Percentiles rank a stretch among this genome's conserved stretches.
These are phyloP conservation scores for Trichoplusia ni DNA, from an alignment of 1,140 invertebrate species.

Conservation along the genomic window DNA sequence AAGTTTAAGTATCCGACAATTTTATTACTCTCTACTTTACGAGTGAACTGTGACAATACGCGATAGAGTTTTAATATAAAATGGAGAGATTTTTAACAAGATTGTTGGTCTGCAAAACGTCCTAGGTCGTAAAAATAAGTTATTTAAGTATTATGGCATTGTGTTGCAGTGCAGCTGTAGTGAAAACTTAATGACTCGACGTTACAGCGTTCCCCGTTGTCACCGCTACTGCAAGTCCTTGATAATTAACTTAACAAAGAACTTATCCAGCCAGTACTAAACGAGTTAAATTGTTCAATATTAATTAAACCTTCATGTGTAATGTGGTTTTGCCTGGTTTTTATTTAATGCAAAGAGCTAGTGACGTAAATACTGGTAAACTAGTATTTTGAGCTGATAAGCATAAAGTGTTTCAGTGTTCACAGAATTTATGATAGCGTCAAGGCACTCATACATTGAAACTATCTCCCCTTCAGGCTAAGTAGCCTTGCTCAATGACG, in stretches of 20 bases:
- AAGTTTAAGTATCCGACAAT: constrained; percentile 26
- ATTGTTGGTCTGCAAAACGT: constrained; percentile 15
- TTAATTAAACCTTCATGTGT: background rate
- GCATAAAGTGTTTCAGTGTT: no score
- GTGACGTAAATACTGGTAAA: no score
- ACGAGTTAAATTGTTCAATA: background rate
- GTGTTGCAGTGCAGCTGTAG: constrained; percentile 22
- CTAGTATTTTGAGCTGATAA: no score
- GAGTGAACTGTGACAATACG: constrained; percentile 32
- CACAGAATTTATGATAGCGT: no score
- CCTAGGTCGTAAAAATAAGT: constrained; percentile 30
- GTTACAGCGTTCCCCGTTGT: background rate
- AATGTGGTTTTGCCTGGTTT: background rate
- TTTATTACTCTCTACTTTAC: constrained; percentile 31
- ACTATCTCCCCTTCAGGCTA: no score
- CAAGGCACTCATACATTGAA: no score
- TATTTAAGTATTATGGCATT: constrained; percentile 15
- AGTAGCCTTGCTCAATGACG: no score
- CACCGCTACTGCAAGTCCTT: background rate
- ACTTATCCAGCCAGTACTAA: background rate
- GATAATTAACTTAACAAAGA: background rate
- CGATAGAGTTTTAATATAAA: constrained; percentile 39
- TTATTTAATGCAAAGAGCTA: no score
- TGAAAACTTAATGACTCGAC: constrained; percentile 30
- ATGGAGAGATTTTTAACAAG: constrained; percentile 19